Base-by-base conservation (phyloP, 2,113 vertebrate species). In the Conger conger region DNA sequence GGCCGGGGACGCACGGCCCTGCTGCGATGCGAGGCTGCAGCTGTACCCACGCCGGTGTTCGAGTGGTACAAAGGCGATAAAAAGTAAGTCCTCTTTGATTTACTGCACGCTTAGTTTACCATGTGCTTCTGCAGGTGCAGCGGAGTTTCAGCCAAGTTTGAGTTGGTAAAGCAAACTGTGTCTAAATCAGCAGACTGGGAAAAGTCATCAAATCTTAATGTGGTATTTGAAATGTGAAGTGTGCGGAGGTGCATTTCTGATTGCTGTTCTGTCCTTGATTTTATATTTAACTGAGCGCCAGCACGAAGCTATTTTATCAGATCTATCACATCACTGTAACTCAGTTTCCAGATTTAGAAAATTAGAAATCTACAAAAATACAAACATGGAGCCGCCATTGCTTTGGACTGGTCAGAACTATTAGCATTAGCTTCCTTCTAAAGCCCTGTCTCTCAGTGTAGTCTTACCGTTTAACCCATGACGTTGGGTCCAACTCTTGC, bases 1-100 rank as follows among this genome's bases (percentile, higher is more conserved):
- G 87, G 95, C 85, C 94, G 97, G 15, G 98, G 98, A 87, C 96
- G 96, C 91, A 96, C 94, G 4, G 98, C 96, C 83, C 89, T 98
- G 92, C 96, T 99, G 86, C 94, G 98, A 86, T 99, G 98, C 0
- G 98, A 99, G 93, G 97, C 97, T 81, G 96, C 97, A 78, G 98
- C 98, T 84, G 96, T 99, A 82, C 98, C 98, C 50, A 89, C 95
- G 88, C 97, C 98, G 0, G 81, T 91, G 60, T 99, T 99, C 68
- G 98, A 98, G 93, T 99, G 98, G 98, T 99, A 95, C 96, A 99
- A 92, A 95, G 98, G 98, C 86, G 98, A 99, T 87, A 99, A 97
- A 94, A 98, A 97, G 98, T 99, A 96, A 97, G 97, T 42, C 35
- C 8, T 13, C n/a, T 9, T 37, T 42, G 30, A 40, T 36, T 30